These are phyloP conservation scores for Lasioglossum calceatum DNA, from an alignment of 2,888 invertebrate species.

Conservation along the genomic window DNA sequence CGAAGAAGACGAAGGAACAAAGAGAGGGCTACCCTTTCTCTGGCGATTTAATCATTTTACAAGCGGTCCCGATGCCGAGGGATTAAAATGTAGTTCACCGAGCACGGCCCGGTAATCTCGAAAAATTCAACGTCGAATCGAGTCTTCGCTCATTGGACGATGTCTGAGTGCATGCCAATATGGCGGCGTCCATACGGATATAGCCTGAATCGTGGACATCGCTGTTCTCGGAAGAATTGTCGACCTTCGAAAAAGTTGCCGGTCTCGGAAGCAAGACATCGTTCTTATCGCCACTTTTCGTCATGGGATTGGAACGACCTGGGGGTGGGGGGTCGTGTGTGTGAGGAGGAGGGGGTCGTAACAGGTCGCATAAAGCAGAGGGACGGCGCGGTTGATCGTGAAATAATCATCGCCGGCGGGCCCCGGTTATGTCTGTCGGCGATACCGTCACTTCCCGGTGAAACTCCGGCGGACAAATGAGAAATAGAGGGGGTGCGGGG, in stretches of 20 bases:
- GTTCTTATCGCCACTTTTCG: conserved; percentile 1
- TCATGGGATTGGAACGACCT: neutral
- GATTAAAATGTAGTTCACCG: conserved; percentile 8
- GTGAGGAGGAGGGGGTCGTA: neutral
- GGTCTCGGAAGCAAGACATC: neutral
- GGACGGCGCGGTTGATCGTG: conserved; percentile 51
- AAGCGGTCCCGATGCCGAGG: conserved; percentile 19
- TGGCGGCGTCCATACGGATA: neutral
- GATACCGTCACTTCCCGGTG: conserved; percentile 56
- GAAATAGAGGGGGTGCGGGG: conserved; percentile 38
- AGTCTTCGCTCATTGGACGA: too few relatives aligned
- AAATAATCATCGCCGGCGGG: conserved; percentile 70
- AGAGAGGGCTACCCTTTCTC: neutral
- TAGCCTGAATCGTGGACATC: neutral
- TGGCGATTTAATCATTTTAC: conserved; percentile 46
- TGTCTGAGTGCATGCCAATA: too few relatives aligned
- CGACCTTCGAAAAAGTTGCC: neutral
- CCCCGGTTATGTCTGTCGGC: conserved; percentile 47
- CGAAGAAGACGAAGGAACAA: neutral
- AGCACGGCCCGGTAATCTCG: too few relatives aligned
- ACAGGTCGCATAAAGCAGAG: conserved; percentile 31
- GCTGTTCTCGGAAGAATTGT: neutral
- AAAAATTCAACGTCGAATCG: too few relatives aligned
- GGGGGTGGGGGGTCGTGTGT: neutral
- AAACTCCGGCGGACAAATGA: conserved; percentile 67